A percentile compares a stretch with the other conserved stretches of the same genome.
These are phyloP conservation scores for Hololepta plana DNA, from an alignment of 2,888 invertebrate genomes.

Conservation along the genomic window DNA sequence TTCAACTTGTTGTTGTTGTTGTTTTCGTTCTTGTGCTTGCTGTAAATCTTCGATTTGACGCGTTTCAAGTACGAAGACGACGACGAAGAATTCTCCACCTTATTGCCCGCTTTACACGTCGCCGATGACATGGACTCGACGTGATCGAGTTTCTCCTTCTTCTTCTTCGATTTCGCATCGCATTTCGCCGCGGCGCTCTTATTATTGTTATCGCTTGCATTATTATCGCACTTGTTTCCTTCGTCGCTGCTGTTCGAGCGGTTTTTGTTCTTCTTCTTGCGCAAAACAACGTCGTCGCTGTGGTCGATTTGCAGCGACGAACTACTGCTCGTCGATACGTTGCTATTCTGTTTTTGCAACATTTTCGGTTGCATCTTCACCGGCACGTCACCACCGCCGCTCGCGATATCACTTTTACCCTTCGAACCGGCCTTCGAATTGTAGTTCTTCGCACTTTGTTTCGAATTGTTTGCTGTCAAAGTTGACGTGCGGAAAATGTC, in stretches of 20 bases:
- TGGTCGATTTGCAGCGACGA: too few species aligned
- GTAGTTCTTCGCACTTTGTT: too few species aligned
- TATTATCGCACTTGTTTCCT: slow-evolving; percentile 5
- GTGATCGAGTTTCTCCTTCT: slow-evolving; percentile 8
- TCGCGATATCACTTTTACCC: background rate
- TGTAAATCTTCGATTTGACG: slow-evolving; percentile 26
- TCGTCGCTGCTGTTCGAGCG: slow-evolving; percentile 4
- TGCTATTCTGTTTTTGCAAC: slow-evolving; percentile 10
- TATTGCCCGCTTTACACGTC: too few species aligned
- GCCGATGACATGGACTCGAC: slow-evolving; percentile 10
- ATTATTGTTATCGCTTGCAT: slow-evolving; percentile 4
- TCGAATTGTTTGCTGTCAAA: too few species aligned
- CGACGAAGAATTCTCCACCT: too few species aligned
- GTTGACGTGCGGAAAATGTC: slow-evolving; percentile 18
- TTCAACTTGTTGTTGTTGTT: too few species aligned
- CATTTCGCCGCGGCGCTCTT: too few species aligned
- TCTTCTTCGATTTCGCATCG: too few species aligned
- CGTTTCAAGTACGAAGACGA: slow-evolving; percentile 24
- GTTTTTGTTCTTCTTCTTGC: slow-evolving; percentile 7
- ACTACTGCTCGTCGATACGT: slow-evolving; percentile 9
- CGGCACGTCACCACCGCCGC: too few species aligned
- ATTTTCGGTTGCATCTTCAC: slow-evolving; percentile 11
- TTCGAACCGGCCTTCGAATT: background rate
- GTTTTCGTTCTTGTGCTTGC: slow-evolving; percentile 19
- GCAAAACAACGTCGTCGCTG: too few species aligned